Percentiles rank a stretch among this genome's conserved stretches.
Conservation (phyloP, 2,888 invertebrate species). For the Synergus umbraculus region DNA sequence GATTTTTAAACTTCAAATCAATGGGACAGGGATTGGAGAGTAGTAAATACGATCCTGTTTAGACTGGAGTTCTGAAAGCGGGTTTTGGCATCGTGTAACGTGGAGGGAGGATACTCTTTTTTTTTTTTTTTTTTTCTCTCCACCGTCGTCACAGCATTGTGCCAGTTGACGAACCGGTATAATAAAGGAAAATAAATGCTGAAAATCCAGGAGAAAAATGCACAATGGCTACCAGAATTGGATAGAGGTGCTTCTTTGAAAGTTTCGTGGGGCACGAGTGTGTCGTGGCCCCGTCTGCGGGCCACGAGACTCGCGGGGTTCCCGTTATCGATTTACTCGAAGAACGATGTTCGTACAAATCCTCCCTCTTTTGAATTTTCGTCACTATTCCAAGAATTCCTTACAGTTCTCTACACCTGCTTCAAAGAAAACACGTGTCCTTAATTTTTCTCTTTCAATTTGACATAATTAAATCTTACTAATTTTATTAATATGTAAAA, state of each 20-base stretch:
- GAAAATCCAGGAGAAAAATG: constrained; percentile 51
- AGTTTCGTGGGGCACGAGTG: constrained; percentile 8
- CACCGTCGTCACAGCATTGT: constrained; percentile 43
- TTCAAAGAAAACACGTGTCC: not conserved
- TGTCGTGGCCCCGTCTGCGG: constrained; percentile 42
- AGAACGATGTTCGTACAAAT: constrained; percentile 53
- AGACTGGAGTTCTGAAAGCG: constrained; percentile 1
- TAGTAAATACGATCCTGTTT: constrained; percentile 21
- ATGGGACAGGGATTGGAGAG: not conserved
- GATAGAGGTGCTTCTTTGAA: constrained; percentile 45
- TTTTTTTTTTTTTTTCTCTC: constrained; percentile 31
- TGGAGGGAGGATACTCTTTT: constrained; percentile 42
- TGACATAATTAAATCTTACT: too few relatives aligned
- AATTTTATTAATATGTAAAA: too few relatives aligned
- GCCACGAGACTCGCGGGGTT: constrained; percentile 42
- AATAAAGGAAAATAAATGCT: constrained; percentile 55
- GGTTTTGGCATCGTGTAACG: constrained; percentile 50
- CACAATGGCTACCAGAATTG: constrained; percentile 46
- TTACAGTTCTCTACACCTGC: constrained; percentile 14
- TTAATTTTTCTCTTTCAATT: not conserved
- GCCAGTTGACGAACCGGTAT: constrained; percentile 53
- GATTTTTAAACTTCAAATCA: not conserved
- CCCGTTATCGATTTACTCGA: constrained; percentile 60
- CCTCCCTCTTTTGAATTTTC: constrained; percentile 54
- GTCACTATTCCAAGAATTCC: constrained; percentile 8